Conservation (phyloP, 2,113 vertebrate species). For the Aegotheles bennettii region DNA sequence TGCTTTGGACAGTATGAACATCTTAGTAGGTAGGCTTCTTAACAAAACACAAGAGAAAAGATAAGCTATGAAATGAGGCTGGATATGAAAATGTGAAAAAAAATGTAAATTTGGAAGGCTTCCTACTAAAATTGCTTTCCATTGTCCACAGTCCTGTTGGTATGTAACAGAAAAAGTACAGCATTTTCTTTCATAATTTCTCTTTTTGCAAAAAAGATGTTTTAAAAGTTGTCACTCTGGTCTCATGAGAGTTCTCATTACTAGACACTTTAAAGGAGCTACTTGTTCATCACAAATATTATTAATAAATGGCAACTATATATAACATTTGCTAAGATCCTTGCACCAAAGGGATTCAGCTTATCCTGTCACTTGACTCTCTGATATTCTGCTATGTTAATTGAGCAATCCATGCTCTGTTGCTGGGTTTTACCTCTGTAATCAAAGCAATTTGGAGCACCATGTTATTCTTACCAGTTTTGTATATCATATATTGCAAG, state of each 20-base stretch:
- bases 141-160: background rate
- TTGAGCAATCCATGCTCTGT: background rate
- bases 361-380: background rate
- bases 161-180: background rate
- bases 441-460: background rate
- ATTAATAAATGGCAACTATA: background rate
- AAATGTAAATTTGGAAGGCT: background rate
- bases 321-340: background rate
- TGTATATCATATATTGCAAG: background rate
- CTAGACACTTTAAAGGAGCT: background rate
- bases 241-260: background rate
- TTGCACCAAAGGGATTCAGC: background rate
- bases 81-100: background rate
- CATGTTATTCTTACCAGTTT: background rate
- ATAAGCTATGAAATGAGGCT: background rate
- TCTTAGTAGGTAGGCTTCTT: background rate
- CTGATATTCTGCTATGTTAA: background rate
- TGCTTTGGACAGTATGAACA: background rate
- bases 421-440: background rate
- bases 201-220: background rate
- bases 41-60: background rate
- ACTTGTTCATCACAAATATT: background rate
- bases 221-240: background rate
- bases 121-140: background rate
- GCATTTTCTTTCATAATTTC: background rate